Base-by-base conservation (phyloP, 2,888 invertebrate genomes). In the Patella caerulea region DNA sequence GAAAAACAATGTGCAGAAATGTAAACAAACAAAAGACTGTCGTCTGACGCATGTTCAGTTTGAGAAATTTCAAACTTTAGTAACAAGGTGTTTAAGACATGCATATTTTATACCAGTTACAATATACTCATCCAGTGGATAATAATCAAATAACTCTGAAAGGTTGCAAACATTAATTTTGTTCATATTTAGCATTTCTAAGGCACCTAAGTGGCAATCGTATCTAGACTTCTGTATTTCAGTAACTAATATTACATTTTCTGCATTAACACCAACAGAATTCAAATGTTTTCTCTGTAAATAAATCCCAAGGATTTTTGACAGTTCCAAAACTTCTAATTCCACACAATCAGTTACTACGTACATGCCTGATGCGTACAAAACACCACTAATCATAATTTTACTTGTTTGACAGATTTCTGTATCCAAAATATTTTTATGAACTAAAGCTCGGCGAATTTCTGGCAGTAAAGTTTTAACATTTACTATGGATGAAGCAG, bases 71-170 rank as follows among this genome's bases (percentile, higher is more conserved):
- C 11, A 19, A 70, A 70, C 70, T 29, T 19, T 19, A 70, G 29
- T 29, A n/a, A 72, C 72, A 45, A 72, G n/a, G 17, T 72, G 72
- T 72, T 72, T 72, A 72, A 52, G 72, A 14, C 24, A 24, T 24
- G 17, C 17, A 53, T 19, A 53, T 56, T 34, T 34, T 34, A 34
- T 19, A 54, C 56, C 73, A 56, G n/a, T 19, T n/a, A 73, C 55
- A 53, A 34, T 56, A 24, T 73, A 73, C 19, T 52, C 29, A 55
- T 17, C 34, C n/a, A 73, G 34, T n/a, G 73, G 73, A 73, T 73
- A 73, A 73, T 73, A 73, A 56, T 73, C 73, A 55, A 52, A 34
- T 55, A 73, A 34, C 19, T 73, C 24, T 14, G 54, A 17, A 56
- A 56, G 5, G 24, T 19, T 24, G 19, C 11, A n/a, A 29, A 73